These are phyloP conservation scores for Thereva unica DNA, from an alignment of 2,888 invertebrate genomes.

Conservation along the genomic window DNA sequence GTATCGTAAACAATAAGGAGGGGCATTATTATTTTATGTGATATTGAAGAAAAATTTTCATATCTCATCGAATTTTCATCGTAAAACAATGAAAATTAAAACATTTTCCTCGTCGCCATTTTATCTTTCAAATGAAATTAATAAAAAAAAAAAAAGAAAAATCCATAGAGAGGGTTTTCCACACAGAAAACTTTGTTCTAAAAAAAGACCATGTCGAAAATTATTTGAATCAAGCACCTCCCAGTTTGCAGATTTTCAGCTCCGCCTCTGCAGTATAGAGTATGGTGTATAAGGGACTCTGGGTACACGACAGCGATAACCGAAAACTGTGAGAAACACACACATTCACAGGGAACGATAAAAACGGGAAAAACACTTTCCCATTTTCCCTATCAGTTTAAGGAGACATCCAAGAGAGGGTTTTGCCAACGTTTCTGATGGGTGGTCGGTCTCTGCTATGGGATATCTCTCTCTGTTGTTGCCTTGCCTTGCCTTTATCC, in stretches of 20 bases:
- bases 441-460: conserved; percentile 16
- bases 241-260: conserved; percentile 37
- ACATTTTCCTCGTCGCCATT: conserved; percentile 24
- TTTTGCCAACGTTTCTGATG: conserved; percentile 11
- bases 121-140: neutral
- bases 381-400: conserved; percentile 32
- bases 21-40: conserved; percentile 27
- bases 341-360: conserved; percentile 19
- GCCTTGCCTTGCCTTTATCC: neutral
- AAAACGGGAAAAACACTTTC: conserved; percentile 37
- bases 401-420: conserved; percentile 21
- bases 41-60: neutral
- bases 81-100: conserved; percentile 1
- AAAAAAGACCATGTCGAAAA: conserved; percentile 21
- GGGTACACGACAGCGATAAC: conserved; percentile 11
- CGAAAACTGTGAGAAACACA: conserved; percentile 5
- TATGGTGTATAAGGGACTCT: no score
- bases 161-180: conserved; percentile 15
- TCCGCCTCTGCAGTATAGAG: conserved; percentile 40
- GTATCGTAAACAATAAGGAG: conserved; percentile 38
- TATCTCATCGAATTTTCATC: neutral
- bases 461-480: conserved; percentile 31
- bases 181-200: conserved; percentile 9
- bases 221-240: conserved; percentile 31
- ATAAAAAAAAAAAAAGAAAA: conserved; percentile 11